A percentile compares a stretch with the other conserved stretches of the same genome.
Evolutionary conservation across 2,888 invertebrate genomes (phyloP).

Genomic region (Peribatodes rhomboidaria): DNA sequence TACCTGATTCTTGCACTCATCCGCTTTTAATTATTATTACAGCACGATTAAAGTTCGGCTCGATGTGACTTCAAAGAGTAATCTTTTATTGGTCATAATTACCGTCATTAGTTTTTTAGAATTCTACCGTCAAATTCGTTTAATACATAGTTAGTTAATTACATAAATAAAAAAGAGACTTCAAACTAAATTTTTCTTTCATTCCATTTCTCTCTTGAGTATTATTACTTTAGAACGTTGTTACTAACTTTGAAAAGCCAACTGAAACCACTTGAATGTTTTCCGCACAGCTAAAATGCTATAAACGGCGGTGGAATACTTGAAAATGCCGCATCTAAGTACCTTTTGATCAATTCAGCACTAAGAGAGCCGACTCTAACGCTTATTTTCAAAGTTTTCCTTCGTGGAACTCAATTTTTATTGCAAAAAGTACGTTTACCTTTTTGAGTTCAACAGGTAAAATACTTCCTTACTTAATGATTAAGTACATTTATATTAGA

Average conservation of each 20-base stretch:
- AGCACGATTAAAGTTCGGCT: constrained; percentile 1
- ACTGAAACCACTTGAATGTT: constrained; percentile 13
- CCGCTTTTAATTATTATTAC: constrained; percentile 31
- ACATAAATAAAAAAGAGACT: too few species aligned
- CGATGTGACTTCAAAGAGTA: constrained; percentile 3
- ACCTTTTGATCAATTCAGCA: constrained; percentile 34
- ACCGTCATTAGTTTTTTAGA: too few species aligned
- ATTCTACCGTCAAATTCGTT: too few species aligned
- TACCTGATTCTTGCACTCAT: constrained; percentile 8
- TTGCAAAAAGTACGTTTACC: too few species aligned
- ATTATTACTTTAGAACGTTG: neutral
- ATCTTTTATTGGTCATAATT: neutral
- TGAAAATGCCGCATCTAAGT: constrained; percentile 17
- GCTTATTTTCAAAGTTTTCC: constrained; percentile 30
- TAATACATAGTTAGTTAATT: too few species aligned
- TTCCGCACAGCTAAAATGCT: constrained; percentile 7
- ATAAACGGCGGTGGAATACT: constrained; percentile 11
- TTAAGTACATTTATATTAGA: too few species aligned
- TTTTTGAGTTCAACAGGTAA: too few species aligned
- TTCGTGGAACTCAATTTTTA: constrained; percentile 35
- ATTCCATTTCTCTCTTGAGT: neutral
- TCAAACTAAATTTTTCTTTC: neutral
- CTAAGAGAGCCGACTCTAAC: constrained; percentile 22
- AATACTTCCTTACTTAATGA: too few species aligned
- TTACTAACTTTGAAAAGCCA: constrained; percentile 5